Conservation (phyloP, 2,888 invertebrate species). For the Horisme vitalbata region DNA sequence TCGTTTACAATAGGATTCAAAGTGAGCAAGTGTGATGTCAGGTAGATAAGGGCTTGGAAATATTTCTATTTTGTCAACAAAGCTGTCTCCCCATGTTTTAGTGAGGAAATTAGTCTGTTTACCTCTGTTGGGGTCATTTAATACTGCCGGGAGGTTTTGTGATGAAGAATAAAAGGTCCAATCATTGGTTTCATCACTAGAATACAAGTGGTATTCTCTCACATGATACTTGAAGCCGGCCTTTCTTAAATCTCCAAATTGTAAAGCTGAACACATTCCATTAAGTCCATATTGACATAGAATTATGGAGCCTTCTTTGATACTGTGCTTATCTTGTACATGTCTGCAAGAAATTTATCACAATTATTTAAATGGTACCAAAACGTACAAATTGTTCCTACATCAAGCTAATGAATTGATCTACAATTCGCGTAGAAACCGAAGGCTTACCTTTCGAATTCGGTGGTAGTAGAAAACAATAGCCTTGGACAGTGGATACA, state of each 20-base stretch:
- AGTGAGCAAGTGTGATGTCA: slow-evolving; percentile 91
- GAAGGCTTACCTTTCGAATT: slow-evolving; percentile 82
- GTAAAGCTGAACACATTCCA: slow-evolving; percentile 92
- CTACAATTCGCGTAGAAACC: neutral
- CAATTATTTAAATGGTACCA: neutral
- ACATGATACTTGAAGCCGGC: slow-evolving; percentile 95
- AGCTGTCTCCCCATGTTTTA: slow-evolving; percentile 98
- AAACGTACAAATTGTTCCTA: neutral
- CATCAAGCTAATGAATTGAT: too few species aligned
- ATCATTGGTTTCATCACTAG: slow-evolving; percentile 70
- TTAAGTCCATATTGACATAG: slow-evolving; percentile 95
- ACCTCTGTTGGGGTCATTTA: slow-evolving; percentile 96
- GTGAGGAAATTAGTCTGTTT: slow-evolving; percentile 97
- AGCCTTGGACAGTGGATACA: slow-evolving; percentile 85
- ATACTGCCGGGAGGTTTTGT: slow-evolving; percentile 96
- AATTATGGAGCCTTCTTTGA: slow-evolving; percentile 92
- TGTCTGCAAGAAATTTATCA: slow-evolving; percentile 82
- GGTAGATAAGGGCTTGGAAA: slow-evolving; percentile 91
- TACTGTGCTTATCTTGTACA: slow-evolving; percentile 90
- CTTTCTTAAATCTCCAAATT: slow-evolving; percentile 94
- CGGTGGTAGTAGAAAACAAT: slow-evolving; percentile 80
- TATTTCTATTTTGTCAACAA: slow-evolving; percentile 92
- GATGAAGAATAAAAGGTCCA: slow-evolving; percentile 96
- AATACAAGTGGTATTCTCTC: slow-evolving; percentile 84
- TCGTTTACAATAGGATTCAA: slow-evolving; percentile 93